Conservation (phyloP, 1,140 invertebrate species). For the Oedothorax gibbosus region DNA sequence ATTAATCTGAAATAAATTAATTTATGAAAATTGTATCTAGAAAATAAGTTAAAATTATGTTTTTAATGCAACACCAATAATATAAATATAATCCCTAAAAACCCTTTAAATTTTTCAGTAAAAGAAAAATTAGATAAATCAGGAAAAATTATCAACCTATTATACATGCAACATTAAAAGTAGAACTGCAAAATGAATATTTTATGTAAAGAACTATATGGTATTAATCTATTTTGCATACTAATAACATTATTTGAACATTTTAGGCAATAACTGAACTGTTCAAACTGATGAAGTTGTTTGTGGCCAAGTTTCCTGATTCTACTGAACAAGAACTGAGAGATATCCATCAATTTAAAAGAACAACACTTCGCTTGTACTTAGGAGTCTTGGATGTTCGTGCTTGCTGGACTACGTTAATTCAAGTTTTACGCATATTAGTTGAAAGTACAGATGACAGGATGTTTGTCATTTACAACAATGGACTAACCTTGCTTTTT, state of each 20-base stretch:
- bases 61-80: no score
- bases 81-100: no score
- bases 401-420: constrained; percentile 88
- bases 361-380: constrained; percentile 85
- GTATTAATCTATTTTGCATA: not conserved
- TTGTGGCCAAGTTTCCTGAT: constrained; percentile 81
- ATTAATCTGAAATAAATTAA: no score
- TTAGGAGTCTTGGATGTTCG: constrained; percentile 82
- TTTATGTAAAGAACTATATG: not conserved
- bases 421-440: constrained; percentile 85
- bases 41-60: no score
- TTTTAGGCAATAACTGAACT: constrained; percentile 87
- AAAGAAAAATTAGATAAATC: no score
- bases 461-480: constrained; percentile 87
- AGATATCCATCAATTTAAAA: constrained; percentile 84
- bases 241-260: not conserved
- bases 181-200: not conserved
- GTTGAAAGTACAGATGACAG: constrained; percentile 90
- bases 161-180: not conserved
- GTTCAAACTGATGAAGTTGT: constrained; percentile 87
- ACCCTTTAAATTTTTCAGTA: no score
- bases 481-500: constrained; percentile 87
- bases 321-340: constrained; percentile 81
- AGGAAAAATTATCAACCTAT: no score
- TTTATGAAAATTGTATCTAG: no score